Evolutionary conservation across 2,888 invertebrate genomes (phyloP), one percentile per base, ranked within the genome.

Genomic region (Cephus pulcher): DNA sequence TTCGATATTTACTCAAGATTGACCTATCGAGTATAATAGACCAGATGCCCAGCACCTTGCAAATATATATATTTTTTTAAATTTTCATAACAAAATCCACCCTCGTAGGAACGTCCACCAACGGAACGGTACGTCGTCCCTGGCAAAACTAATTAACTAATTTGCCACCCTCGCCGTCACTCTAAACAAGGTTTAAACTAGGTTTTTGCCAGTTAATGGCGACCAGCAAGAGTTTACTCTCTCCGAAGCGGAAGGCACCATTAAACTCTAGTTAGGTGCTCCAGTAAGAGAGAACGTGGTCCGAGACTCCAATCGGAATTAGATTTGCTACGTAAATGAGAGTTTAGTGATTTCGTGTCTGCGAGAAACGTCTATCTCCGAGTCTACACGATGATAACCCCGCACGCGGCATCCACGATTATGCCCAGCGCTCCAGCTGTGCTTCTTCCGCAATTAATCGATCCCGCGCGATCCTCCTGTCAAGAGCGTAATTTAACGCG

Each of bases 61-160:
- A 56, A 6, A 56, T 23, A 56, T 56, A 56, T 4, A 56, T 56
- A 35, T 56, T 6, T 40, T 40, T 40, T 23, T 23, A 9, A 56
- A 56, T 56, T 56, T 56, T 9, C 23, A 56, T 56, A 23, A 56
- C 23, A 56, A 56, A 23, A 56, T 56, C 56, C 56, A 56, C 56
- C 23, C 56, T 56, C 15, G 56, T 23, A 56, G 56, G 56, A 56
- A 56, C 56, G 23, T 56, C 23, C 56, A 6, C 12, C 71, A 33
- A 71, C 32, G 71, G 77, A 79, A 80, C 80, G 80, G 81, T 83
- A 82, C 83, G 80, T 80, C 79, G 81, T 80, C 73, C 81, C 80
- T 81, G 70, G 81, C 84, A 85, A 89, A 88, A 88, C 86, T 88
- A 89, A 89, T 89, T 89, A 89, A 88, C 84, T 85, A 89, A 88